Evolutionary conservation across 1,140 invertebrate genomes (phyloP).

Genomic region (Calliopsis andreniformis): DNA sequence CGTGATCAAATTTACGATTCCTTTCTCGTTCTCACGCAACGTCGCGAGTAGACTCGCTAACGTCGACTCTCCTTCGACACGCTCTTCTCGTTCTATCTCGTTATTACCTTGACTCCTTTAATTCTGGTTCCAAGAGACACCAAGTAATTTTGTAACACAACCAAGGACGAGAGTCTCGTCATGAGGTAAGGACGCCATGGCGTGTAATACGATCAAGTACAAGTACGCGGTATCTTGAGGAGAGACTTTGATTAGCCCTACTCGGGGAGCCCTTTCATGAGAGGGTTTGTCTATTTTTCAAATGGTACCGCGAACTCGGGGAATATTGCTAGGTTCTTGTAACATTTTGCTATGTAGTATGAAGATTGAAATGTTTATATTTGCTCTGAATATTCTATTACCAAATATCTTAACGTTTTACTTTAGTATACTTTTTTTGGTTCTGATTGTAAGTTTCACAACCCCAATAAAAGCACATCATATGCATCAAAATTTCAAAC

Average conservation of each 20-base stretch:
- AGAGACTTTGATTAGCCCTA: not conserved
- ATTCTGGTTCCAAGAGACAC: constrained; percentile 23
- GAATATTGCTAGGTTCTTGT: too few relatives aligned
- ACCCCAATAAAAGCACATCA: too few relatives aligned
- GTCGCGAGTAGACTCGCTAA: too few relatives aligned
- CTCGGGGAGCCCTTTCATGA: not conserved
- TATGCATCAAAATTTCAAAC: too few relatives aligned
- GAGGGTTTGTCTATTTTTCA: not conserved
- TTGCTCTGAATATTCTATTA: too few relatives aligned
- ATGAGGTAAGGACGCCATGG: not conserved
- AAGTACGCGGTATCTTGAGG: not conserved
- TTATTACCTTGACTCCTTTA: constrained; percentile 36
- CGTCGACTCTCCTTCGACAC: not conserved
- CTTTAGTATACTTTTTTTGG: too few relatives aligned
- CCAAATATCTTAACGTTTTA: too few relatives aligned
- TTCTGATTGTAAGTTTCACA: too few relatives aligned
- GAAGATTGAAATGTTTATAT: too few relatives aligned
- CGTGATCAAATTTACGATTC: not conserved
- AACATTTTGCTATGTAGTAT: too few relatives aligned
- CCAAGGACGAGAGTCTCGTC: constrained; percentile 31
- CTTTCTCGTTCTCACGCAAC: not conserved
- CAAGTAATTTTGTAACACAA: constrained; percentile 39
- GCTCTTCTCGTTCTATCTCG: not conserved
- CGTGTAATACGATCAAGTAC: constrained; percentile 22
- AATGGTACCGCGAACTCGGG: too few relatives aligned